phyloP scores from a whole-genome alignment of 2,113 vertebrate genomes.

The Microtus montanus region DNA sequence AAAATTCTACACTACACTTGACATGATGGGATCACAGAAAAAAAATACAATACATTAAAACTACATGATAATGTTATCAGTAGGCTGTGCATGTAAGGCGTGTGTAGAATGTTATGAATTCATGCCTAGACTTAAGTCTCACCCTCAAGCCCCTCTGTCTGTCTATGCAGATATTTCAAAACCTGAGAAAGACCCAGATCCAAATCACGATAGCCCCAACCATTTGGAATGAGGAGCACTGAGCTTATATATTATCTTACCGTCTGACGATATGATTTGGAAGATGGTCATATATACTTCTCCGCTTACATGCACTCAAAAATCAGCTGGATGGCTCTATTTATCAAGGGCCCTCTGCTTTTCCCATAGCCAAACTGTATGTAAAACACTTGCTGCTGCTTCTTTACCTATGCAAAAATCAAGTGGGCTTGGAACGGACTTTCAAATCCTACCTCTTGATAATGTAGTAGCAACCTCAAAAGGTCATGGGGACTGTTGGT shows the following conservation, averaged over 20 bases:
- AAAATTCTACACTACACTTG: neutral
- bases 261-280: neutral
- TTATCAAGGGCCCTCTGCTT: conserved; percentile 10
- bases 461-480: neutral
- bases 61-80: neutral
- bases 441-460: conserved; percentile 4
- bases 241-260: neutral
- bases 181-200: neutral
- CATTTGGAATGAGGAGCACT: neutral
- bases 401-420: conserved; percentile 53
- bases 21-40: neutral
- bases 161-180: neutral
- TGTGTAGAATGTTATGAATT: neutral
- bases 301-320: neutral
- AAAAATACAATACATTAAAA: neutral
- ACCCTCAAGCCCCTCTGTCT: neutral
- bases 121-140: neutral
- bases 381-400: conserved; percentile 31
- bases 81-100: neutral
- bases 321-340: neutral
- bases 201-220: neutral
- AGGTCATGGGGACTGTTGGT: neutral
- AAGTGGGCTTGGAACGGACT: neutral
- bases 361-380: conserved; percentile 59
- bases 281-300: neutral